Evolutionary conservation across 2,888 invertebrate genomes (phyloP), one percentile per base, ranked within the genome.

Genomic region (Prenolepis imparis): DNA sequence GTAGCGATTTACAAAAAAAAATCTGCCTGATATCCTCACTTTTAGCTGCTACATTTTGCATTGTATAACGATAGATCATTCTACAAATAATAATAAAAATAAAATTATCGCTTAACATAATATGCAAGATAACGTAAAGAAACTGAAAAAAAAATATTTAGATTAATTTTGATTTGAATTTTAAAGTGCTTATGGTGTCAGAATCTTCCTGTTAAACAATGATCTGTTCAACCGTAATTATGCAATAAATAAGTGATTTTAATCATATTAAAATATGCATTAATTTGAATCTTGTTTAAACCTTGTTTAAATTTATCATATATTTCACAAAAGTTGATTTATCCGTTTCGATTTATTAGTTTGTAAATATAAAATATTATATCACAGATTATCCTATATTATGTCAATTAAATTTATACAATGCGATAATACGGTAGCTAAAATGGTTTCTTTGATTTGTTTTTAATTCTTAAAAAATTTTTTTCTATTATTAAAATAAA

Each of bases 1-100:
- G 67, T 75, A 83, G 84, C 86, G 84, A 74, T 78, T 75, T 75
- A 66, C 24, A 82, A 80, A 77, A 77, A 86, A 44, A 36, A 39
- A 36, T 41, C 28, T 52, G 11, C 39, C 64, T 32, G 67, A 77
- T 82, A 59, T 61, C 59, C 36, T 39, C 28, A 61, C 57, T 81
- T 48, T 36, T 32, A 48, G 39, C 39, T 28, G 66, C 73, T 82
- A 61, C 28, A 68, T 84, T 86, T 78, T 59, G 70, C 77, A 68
- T 82, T 82, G 64, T 66, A 48, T 67, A 78, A 59, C n/a, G 8
- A 81, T 66, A 64, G 55, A 36, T 68, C n/a, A 68, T 41, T 82
- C 8, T 41, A 28, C 15, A 39, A n/a, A 41, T 77, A 77, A 66
- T 41, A 11, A 66, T 66, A 39, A 77, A 77, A 11, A 66, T 66